A percentile compares a stretch with the other conserved stretches of the same genome.
These are phyloP conservation scores for Arrhopalites spinosus DNA, from an alignment of 2,888 invertebrate species.

Conservation along the genomic window DNA sequence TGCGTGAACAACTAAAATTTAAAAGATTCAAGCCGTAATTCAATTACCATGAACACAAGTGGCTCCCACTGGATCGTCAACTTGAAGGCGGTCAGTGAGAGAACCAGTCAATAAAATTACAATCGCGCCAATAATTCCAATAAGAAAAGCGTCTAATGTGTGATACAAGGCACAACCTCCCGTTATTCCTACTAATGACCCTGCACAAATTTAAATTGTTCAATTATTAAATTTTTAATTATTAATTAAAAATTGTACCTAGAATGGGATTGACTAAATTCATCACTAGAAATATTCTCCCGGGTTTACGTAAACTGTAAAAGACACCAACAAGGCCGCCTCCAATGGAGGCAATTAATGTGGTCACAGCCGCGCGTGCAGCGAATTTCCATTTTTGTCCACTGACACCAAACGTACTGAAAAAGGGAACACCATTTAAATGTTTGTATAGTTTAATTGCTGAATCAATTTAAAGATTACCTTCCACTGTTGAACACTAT, in stretches of 20 bases:
- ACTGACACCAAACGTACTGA: conserved; percentile 62
- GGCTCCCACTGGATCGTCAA: conserved; percentile 63
- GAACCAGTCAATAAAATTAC: conserved; percentile 57
- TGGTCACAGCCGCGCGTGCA: conserved; percentile 58
- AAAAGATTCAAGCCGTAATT: too few relatives aligned
- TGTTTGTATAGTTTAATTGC: too few relatives aligned
- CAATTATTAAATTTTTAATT: too few relatives aligned
- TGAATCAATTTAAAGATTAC: conserved; percentile 35
- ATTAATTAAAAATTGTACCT: too few relatives aligned
- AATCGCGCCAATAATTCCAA: conserved; percentile 60
- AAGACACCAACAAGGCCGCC: conserved; percentile 59
- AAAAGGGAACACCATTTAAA: too few relatives aligned
- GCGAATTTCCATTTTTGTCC: conserved; percentile 62
- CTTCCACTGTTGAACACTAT: conserved; percentile 38
- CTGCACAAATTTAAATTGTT: too few relatives aligned
- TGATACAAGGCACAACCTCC: conserved; percentile 58
- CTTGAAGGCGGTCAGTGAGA: conserved; percentile 58
- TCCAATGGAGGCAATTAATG: conserved; percentile 60
- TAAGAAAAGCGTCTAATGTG: conserved; percentile 59
- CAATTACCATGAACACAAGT: conserved; percentile 58
- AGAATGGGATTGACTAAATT: conserved; percentile 61
- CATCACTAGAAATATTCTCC: conserved; percentile 57
- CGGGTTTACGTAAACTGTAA: conserved; percentile 56
- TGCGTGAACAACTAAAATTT: too few relatives aligned
- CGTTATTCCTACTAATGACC: conserved; percentile 59